phyloP scores from a whole-genome alignment of 2,888 invertebrate species.

The Melanchra persicariae region DNA sequence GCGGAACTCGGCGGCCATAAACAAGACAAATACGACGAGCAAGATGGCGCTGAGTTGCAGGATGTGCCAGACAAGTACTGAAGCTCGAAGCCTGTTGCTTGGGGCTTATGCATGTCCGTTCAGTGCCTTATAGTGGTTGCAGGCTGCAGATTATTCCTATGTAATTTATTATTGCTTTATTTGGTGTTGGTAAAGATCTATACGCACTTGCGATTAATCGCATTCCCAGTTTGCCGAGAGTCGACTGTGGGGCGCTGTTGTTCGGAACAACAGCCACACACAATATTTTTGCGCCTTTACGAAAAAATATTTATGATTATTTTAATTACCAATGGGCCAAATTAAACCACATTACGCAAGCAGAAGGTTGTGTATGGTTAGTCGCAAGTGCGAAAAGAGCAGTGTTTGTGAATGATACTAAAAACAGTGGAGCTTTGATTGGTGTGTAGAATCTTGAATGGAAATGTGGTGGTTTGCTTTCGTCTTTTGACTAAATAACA shows the following conservation, averaged over 20 bases:
- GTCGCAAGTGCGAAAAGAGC: constrained; percentile 10
- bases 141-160: constrained; percentile 53
- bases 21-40: constrained; percentile 63
- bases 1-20: constrained; percentile 90
- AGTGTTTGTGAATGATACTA: constrained; percentile 9
- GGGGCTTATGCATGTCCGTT: constrained; percentile 61
- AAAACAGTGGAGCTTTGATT: constrained; percentile 12
- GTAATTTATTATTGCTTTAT: constrained; percentile 58
- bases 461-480: constrained; percentile 22
- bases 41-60: constrained; percentile 78
- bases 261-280: too few relatives aligned
- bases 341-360: background rate
- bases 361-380: background rate
- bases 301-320: too few relatives aligned
- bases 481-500: constrained; percentile 1
- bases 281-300: too few relatives aligned
- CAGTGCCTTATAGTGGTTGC: constrained; percentile 58
- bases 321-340: too few relatives aligned
- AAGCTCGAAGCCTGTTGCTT: constrained; percentile 56
- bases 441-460: constrained; percentile 19
- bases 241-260: background rate
- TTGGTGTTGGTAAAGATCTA: background rate
- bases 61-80: constrained; percentile 85
- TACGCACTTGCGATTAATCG: background rate
- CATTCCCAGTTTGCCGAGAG: background rate